Conservation (phyloP, 2,113 vertebrate species). For the Orthonyx spaldingii region DNA sequence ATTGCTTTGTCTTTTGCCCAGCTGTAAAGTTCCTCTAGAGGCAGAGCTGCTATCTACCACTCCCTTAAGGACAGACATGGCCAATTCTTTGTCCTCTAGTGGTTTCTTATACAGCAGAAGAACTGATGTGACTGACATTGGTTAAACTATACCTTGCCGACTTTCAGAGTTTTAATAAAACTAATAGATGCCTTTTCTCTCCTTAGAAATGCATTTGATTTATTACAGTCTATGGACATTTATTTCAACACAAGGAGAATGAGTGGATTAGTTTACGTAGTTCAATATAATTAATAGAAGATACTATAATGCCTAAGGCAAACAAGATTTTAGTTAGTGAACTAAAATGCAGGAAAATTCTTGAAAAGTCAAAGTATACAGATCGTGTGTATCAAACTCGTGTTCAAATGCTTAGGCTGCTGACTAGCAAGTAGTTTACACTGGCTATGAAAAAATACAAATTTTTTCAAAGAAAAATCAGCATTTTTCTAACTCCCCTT, state of each 20-base stretch:
- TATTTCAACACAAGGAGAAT: neutral
- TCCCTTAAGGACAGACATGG: neutral
- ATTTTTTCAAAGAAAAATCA: neutral
- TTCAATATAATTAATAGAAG: neutral
- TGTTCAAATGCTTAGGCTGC: neutral
- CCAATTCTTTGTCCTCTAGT: neutral
- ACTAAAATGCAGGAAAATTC: neutral
- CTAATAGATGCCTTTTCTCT: neutral
- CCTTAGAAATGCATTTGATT: neutral
- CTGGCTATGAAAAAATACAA: neutral
- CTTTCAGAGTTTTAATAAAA: neutral
- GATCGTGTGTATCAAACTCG: accelerated
- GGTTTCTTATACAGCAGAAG: neutral
- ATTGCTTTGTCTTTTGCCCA: neutral
- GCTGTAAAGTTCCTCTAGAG: neutral
- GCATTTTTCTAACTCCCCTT: neutral
- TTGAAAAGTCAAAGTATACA: neutral
- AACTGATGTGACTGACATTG: neutral
- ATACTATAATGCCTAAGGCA: neutral
- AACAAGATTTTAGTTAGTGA: neutral
- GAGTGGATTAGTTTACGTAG: neutral
- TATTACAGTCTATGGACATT: neutral
- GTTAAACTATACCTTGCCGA: neutral
- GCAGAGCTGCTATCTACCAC: neutral
- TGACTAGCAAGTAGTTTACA: neutral